These are phyloP conservation scores for Physocephala rufipes DNA, from an alignment of 2,888 invertebrate genomes.

Conservation along the genomic window DNA sequence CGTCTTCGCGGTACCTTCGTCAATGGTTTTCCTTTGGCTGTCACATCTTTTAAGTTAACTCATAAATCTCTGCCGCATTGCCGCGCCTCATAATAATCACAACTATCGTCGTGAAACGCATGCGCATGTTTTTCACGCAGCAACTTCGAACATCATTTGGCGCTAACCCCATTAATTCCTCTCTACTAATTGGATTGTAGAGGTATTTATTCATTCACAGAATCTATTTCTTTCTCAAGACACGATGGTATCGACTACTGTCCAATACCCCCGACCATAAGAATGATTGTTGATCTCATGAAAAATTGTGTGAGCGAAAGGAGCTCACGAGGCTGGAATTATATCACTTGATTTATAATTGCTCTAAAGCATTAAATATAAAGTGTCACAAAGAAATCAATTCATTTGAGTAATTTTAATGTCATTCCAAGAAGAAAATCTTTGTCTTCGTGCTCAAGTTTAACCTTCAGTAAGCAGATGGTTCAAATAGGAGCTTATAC, in stretches of 20 bases:
- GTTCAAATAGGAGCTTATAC: no score
- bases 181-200: background rate
- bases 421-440: no score
- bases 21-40: slow-evolving; percentile 26
- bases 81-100: slow-evolving; percentile 29
- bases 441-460: no score
- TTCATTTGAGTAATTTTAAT: no score
- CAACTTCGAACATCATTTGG: slow-evolving; percentile 7
- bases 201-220: background rate
- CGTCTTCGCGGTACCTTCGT: slow-evolving; percentile 28
- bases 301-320: no score
- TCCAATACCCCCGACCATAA: background rate
- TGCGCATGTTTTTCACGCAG: slow-evolving; percentile 36
- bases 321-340: no score
- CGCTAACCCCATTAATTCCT: slow-evolving; percentile 19
- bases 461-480: no score
- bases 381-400: no score
- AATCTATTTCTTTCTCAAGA: slow-evolving; percentile 7
- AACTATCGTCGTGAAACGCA: slow-evolving; percentile 38
- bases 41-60: slow-evolving; percentile 21
- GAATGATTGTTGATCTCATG: slow-evolving; percentile 14
- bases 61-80: slow-evolving; percentile 29
- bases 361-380: no score
- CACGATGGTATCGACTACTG: background rate
- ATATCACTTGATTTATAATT: no score